A percentile compares a stretch with the other conserved stretches of the same genome.
Evolutionary conservation across 2,113 vertebrate genomes (phyloP).

Genomic region (Calyptomena viridis): DNA sequence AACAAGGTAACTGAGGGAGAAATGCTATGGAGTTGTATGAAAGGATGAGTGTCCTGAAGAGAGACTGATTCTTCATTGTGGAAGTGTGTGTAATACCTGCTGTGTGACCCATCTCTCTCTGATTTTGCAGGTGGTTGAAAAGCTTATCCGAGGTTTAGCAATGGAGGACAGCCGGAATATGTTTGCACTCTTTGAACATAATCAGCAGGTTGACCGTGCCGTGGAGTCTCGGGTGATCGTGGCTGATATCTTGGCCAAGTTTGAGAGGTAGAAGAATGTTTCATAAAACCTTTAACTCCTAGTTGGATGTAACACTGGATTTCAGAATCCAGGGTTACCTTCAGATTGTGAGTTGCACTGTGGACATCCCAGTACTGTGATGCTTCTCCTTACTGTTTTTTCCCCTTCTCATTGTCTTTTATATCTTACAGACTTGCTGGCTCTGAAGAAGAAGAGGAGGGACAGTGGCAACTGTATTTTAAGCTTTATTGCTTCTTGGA

Average conservation of each 20-base stretch:
- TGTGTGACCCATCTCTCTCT: not conserved
- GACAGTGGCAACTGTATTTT: conserved; percentile 90
- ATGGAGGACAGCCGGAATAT: conserved; percentile 77
- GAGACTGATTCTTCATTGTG: not conserved
- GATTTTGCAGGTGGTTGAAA: conserved; percentile 70
- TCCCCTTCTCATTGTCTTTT: not conserved
- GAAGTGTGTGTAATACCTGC: not conserved
- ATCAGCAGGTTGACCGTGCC: conserved; percentile 65
- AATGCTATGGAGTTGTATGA: not conserved
- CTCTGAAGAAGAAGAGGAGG: conserved; percentile 83
- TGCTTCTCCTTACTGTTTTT: not conserved
- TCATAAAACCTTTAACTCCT: not conserved
- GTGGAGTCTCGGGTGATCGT: conserved; percentile 75
- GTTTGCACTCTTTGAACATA: conserved; percentile 75
- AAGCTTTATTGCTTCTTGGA: conserved; percentile 94
- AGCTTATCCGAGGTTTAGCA: conserved; percentile 72
- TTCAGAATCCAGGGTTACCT: not conserved
- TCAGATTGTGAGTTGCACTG: not conserved
- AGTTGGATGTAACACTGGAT: not conserved
- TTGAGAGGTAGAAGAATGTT: conserved; percentile 65
- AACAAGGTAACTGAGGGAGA: not conserved
- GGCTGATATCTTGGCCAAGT: conserved; percentile 76
- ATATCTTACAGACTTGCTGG: conserved; percentile 77
- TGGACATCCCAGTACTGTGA: not conserved
- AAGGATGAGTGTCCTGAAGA: not conserved